Percentiles rank a stretch among this genome's conserved stretches.
Evolutionary conservation across 2,113 vertebrate species (phyloP).

Genomic region (Laticauda colubrina): DNA sequence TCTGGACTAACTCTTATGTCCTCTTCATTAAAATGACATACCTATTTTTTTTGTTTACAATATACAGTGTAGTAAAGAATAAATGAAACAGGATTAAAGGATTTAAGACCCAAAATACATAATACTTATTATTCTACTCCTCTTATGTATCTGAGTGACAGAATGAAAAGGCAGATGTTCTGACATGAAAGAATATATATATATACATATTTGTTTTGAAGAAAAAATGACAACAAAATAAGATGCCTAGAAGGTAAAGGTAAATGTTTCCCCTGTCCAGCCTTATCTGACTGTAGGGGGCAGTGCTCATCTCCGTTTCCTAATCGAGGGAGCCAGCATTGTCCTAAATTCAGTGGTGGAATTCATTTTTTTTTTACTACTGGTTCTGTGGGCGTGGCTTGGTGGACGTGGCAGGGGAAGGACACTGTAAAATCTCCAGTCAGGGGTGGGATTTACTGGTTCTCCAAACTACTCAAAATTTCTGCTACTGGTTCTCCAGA

Average conservation of each 20-base stretch:
- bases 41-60: accelerated
- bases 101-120: not conserved
- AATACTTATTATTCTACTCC: not conserved
- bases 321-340: no score
- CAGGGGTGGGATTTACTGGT: no score
- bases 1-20: not conserved
- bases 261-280: no score
- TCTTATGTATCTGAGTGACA: not conserved
- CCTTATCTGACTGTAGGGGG: no score
- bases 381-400: no score
- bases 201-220: not conserved
- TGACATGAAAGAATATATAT: not conserved
- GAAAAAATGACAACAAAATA: not conserved
- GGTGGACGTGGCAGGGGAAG: no score
- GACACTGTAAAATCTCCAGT: no score
- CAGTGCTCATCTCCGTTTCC: no score
- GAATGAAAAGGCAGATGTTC: not conserved
- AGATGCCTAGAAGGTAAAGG: not conserved
- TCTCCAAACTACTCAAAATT: no score
- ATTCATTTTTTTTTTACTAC: no score
- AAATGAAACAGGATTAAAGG: not conserved
- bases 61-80: not conserved
- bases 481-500: no score
- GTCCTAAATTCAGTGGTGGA: no score
- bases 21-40: accelerated